Percentiles rank a stretch among this genome's conserved stretches.
Conservation (phyloP, 2,888 invertebrate species). For the Pogonocherus hispidulus region DNA sequence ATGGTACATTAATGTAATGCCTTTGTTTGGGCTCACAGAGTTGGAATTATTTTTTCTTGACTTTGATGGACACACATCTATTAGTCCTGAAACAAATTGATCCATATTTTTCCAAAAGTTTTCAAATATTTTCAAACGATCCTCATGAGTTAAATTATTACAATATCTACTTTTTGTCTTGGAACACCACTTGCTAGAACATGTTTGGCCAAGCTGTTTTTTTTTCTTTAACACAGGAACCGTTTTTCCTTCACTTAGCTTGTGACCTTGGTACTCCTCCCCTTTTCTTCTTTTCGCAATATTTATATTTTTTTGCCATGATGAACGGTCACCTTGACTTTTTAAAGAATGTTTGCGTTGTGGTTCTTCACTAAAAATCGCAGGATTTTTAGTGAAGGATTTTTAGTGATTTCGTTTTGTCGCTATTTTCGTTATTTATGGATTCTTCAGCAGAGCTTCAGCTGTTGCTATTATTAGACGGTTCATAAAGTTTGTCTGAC, state of each 20-base stretch:
- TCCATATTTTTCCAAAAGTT: not conserved
- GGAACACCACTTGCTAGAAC: slow-evolving; percentile 4
- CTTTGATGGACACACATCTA: not conserved
- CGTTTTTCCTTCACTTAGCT: slow-evolving; percentile 4
- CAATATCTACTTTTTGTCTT: not conserved
- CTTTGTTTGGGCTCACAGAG: slow-evolving; percentile 6
- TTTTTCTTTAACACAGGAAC: not conserved
- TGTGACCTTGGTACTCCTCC: not conserved
- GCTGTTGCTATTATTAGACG: slow-evolving; percentile 5
- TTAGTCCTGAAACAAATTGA: not conserved
- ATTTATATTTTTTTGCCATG: not conserved
- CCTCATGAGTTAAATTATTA: not conserved
- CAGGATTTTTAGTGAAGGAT: too few relatives aligned
- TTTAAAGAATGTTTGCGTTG: not conserved
- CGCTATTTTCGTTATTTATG: slow-evolving; percentile 2
- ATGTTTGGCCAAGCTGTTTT: not conserved
- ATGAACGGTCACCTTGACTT: not conserved
- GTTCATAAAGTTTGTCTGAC: not conserved
- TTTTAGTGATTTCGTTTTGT: not conserved
- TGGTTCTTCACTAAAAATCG: not conserved
- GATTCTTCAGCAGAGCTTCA: not conserved
- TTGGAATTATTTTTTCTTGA: not conserved
- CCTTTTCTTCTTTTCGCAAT: slow-evolving; percentile 1
- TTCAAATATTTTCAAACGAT: slow-evolving; percentile 3
- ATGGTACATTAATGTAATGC: not conserved